A percentile compares a stretch with the other conserved stretches of the same genome.
Conservation (phyloP, 2,888 invertebrate species). For the Andrena camellia region DNA sequence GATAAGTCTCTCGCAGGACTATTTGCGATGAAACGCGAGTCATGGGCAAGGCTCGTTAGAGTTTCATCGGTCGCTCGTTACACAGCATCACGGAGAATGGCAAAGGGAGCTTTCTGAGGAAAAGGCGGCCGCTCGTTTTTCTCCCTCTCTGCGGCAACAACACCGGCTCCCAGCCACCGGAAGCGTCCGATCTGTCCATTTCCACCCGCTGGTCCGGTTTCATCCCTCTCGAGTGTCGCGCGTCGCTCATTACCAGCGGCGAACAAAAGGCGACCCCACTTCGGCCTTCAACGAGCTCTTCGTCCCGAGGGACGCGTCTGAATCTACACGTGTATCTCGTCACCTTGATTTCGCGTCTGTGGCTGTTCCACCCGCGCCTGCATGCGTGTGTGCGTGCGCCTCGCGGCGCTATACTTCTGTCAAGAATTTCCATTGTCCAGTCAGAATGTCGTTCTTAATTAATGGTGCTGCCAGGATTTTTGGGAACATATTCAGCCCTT, state of each 20-base stretch:
- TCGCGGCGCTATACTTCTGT: neutral
- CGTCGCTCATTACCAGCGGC: slow-evolving; percentile 72
- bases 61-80: slow-evolving; percentile 73
- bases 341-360: slow-evolving; percentile 44
- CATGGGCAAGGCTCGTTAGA: slow-evolving; percentile 70
- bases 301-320: slow-evolving; percentile 47
- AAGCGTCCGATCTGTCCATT: slow-evolving; percentile 70
- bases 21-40: slow-evolving; percentile 68
- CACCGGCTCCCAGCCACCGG: slow-evolving; percentile 39
- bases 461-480: slow-evolving; percentile 41
- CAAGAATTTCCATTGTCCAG: slow-evolving; percentile 40
- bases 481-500: slow-evolving; percentile 47
- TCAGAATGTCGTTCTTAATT: slow-evolving; percentile 53
- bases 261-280: slow-evolving; percentile 69
- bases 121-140: slow-evolving; percentile 62
- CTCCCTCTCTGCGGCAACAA: slow-evolving; percentile 27
- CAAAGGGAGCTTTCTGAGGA: slow-evolving; percentile 51
- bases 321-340: slow-evolving; percentile 53
- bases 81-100: slow-evolving; percentile 57
- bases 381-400: neutral
- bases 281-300: slow-evolving; percentile 47
- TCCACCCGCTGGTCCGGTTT: slow-evolving; percentile 51
- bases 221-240: slow-evolving; percentile 61
- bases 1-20: slow-evolving; percentile 32
- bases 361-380: neutral